Base-by-base conservation (phyloP, 1,140 invertebrate genomes). In the Schlechtendalia chinensis region DNA sequence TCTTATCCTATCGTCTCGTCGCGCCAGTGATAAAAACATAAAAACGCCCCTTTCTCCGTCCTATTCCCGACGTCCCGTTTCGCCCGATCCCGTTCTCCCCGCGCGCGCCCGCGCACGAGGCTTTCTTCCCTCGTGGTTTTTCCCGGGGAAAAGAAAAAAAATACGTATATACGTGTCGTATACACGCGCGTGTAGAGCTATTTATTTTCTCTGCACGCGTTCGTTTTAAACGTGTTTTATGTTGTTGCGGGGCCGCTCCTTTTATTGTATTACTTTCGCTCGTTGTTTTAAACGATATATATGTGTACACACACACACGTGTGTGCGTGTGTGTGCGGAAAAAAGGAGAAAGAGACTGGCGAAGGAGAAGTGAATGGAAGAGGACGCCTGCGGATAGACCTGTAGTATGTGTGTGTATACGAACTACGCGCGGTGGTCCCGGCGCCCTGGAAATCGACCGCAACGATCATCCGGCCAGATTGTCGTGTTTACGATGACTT, bases 151-250 rank as follows among this genome's bases (percentile, higher is more conserved):
- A 5, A 17, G 10, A 45, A 45, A 50, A 71, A 72, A 72, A 72
- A 54, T 53, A 71, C n/a, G 6, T 17, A 17, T 29, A 11, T 53
- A 71, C 27, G 53, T 69, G 22, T 69, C n/a, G 47, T 61, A 61
- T 61, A 0, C 45, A 8, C 32, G 32, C 32, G 32, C 32, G 32
- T 8, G 8, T 8, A 50, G n/a, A 79, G 75, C 75, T 79, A 79
- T 79, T 79, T 79, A 79, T 79, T 79, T 79, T 79, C 75, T 79
- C 75, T 22, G 10, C 75, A 63, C 75, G 75, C 58, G 75, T 63
- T 79, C 75, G 29, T 79, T 79, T 63, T 50, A 79, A 79, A 79
- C 75, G 75, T 63, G 59, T 79, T 79, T 79, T 79, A 63, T 63
- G 58, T 61, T 63, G 75, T 63, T 79, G 58, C 22, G 45, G 5